Conservation (phyloP, 2,113 vertebrate species). For the Tympanuchus pallidicinctus region DNA sequence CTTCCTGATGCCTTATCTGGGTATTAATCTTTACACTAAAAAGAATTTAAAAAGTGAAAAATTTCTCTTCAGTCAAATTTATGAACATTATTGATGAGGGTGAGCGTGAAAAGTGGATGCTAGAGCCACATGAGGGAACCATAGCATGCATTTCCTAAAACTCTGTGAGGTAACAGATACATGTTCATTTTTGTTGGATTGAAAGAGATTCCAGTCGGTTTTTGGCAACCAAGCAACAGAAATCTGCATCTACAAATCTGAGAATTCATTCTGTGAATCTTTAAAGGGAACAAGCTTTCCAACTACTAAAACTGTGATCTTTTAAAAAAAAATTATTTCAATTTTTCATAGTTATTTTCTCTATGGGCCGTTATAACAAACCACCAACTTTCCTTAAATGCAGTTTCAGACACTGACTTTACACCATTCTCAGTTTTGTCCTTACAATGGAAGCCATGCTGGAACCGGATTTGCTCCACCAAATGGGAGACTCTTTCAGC, state of each 20-base stretch:
- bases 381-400: background rate
- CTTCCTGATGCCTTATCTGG: background rate
- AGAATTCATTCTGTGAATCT: background rate
- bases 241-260: background rate
- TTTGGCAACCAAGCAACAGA: background rate
- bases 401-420: background rate
- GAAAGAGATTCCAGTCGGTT: background rate
- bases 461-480: background rate
- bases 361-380: background rate
- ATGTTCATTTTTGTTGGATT: background rate
- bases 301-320: background rate
- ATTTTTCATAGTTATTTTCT: background rate
- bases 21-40: background rate
- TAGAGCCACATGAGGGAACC: background rate
- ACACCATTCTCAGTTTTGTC: background rate
- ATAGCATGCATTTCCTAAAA: background rate
- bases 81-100: background rate
- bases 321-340: no score
- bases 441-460: background rate
- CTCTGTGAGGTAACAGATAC: background rate
- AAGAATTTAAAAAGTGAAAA: background rate
- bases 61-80: background rate
- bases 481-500: background rate
- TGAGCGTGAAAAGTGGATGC: background rate
- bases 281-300: background rate